Evolutionary conservation across 2,797 vertebrate species (phyloP), one percentile per base, ranked within the genome.

Genomic region (Galagoides demidoff): DNA sequence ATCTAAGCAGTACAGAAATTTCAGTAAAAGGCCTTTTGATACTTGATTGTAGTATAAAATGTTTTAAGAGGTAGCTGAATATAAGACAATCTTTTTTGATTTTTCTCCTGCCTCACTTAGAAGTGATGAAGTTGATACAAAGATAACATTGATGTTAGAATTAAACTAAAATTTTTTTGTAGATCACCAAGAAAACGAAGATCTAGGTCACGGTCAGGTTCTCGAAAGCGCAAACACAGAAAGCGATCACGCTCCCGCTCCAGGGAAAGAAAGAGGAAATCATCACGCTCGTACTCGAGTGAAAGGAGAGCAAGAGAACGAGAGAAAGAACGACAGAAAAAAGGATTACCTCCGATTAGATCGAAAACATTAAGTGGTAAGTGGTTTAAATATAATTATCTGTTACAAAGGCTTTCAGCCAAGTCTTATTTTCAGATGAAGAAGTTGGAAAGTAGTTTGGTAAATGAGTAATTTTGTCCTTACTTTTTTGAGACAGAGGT

Each of bases 251-350:
- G 99, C 0, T 99, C 99, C 0, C 99, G 99, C 76, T 99, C 99
- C 57, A 98, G 99, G 97, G 99, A 99, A 91, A 99, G 99, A 87
- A 99, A 99, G 98, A 99, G 99, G 96, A 99, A 99, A 91, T 99
- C 99, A 0, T 99, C 99, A 0, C 99, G 99, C 11, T 99, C 99
- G 0, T 99, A 99, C 92, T 99, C 99, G 3, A 99, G 99, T 97
- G 99, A 99, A 97, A 99, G 99, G 77, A 99, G 99, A 43, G 99
- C 99, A 8, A 98, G 99, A 89, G 99, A 99, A 92, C 98, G 99
- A 81, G 99, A 99, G 96, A 99, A 99, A 96, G 99, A 99, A 89
- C 98, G 99, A 0, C 99, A 99, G 98, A 99, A 99, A 98, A 99
- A 99, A 96, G 99, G 99, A 14, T 98, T 99, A 63, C 99, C 99